A percentile compares a stretch with the other conserved stretches of the same genome.
Conservation (phyloP, 2,888 invertebrate species). For the Toxonevra muliebris region DNA sequence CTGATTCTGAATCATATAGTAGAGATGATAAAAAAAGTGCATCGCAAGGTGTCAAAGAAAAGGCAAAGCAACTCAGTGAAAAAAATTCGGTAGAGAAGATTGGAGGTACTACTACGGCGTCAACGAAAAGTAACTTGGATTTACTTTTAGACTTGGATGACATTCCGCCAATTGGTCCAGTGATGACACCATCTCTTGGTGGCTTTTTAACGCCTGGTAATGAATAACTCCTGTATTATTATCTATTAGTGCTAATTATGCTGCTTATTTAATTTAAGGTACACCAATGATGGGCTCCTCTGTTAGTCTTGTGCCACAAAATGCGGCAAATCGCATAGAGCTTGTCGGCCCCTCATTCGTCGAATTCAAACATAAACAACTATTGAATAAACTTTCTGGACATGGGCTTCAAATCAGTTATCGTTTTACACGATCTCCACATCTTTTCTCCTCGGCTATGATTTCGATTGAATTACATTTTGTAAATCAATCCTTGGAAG, state of each 20-base stretch:
- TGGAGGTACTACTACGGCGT: constrained; percentile 38
- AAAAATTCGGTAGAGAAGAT: constrained; percentile 26
- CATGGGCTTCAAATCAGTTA: constrained; percentile 73
- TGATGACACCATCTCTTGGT: constrained; percentile 83
- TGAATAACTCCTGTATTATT: neutral
- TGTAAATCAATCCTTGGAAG: constrained; percentile 74
- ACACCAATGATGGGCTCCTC: constrained; percentile 47
- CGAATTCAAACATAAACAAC: constrained; percentile 70
- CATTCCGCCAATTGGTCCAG: constrained; percentile 72
- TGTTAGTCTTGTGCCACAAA: constrained; percentile 47
- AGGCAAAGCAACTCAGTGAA: constrained; percentile 22
- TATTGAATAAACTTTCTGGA: constrained; percentile 77
- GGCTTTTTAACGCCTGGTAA: constrained; percentile 77
- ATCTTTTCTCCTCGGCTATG: constrained; percentile 84
- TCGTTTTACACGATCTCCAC: constrained; percentile 81
- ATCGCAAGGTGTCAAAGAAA: constrained; percentile 38
- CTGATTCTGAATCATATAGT: constrained; percentile 45
- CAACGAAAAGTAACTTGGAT: constrained; percentile 76
- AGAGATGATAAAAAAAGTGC: constrained; percentile 56
- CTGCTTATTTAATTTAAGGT: constrained; percentile 40
- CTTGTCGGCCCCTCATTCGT: constrained; percentile 71
- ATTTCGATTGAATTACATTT: constrained; percentile 82
- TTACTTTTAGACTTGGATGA: constrained; percentile 84
- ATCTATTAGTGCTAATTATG: neutral
- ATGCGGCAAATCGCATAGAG: constrained; percentile 65